Conservation (phyloP, 92 coral and sea anemone genomes). For the Paragorgia papillata region DNA sequence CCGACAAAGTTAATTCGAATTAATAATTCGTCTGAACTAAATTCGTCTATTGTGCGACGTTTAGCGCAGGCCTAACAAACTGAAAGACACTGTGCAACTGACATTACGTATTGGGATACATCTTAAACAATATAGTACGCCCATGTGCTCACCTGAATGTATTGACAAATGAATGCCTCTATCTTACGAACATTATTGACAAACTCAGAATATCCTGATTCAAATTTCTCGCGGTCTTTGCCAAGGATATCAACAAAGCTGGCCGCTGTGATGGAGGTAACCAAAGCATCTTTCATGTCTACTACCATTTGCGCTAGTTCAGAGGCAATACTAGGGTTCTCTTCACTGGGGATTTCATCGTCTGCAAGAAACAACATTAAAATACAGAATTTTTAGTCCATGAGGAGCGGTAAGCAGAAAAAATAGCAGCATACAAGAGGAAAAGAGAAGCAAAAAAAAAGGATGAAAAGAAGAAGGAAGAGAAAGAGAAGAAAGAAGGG, state of each 20-base stretch:
- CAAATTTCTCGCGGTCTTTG: constrained; percentile 81
- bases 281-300: constrained; percentile 70
- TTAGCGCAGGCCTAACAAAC: too few species aligned
- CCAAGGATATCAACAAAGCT: constrained; percentile 80
- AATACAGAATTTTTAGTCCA: not conserved
- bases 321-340: constrained; percentile 75
- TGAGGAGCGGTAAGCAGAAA: not conserved
- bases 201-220: constrained; percentile 77
- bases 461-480: not conserved
- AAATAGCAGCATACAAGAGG: not conserved
- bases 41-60: too few species aligned
- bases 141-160: constrained; percentile 67
- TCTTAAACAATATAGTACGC: not conserved
- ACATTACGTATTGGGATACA: too few species aligned
- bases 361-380: constrained; percentile 8
- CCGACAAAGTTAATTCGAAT: too few species aligned
- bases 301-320: constrained; percentile 60
- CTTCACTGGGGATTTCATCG: constrained; percentile 50
- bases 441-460: not conserved
- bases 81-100: too few species aligned
- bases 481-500: not conserved
- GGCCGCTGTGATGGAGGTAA: constrained; percentile 64
- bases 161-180: constrained; percentile 77
- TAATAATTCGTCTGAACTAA: too few species aligned
- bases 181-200: constrained; percentile 75